Percentiles rank a stretch among this genome's conserved stretches.
These are phyloP conservation scores for Plecturocebus donacophilus DNA, from an alignment of 2,113 vertebrate genomes.

Conservation along the genomic window DNA sequence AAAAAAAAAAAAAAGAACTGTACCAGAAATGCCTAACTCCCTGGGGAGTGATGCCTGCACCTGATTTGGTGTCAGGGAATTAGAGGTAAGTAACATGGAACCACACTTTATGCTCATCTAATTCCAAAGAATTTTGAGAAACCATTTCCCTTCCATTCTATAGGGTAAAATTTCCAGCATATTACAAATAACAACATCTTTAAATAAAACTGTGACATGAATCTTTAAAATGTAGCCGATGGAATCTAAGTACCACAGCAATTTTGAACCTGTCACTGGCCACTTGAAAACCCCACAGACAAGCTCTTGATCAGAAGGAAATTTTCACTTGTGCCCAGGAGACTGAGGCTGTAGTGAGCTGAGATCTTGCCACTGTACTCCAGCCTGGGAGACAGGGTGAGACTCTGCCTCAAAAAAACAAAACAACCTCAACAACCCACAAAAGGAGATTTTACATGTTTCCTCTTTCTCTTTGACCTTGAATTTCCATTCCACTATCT, in stretches of 20 bases:
- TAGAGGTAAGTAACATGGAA: not conserved
- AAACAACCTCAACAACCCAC: not conserved
- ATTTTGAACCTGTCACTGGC: not conserved
- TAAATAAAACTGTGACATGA: not conserved
- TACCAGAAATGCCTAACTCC: not conserved
- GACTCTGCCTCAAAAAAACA: no score
- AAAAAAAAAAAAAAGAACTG: not conserved
- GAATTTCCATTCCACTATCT: not conserved
- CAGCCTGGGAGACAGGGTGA: no score
- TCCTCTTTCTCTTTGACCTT: not conserved
- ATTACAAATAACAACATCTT: not conserved
- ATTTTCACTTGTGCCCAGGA: not conserved
- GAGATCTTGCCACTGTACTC: no score
- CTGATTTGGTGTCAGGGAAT: not conserved
- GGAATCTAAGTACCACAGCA: not conserved
- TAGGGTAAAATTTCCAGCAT: not conserved
- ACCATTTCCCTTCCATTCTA: not conserved
- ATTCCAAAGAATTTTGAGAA: not conserved
- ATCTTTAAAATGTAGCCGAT: not conserved
- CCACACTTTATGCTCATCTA: not conserved
- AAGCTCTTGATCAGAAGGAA: not conserved
- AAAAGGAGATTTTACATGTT: constrained; percentile 8
- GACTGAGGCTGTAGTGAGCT: no score
- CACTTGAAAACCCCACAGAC: not conserved
- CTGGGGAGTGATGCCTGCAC: no score